Evolutionary conservation across 2,888 invertebrate species (phyloP).

Genomic region (Stenodera caucasica): DNA sequence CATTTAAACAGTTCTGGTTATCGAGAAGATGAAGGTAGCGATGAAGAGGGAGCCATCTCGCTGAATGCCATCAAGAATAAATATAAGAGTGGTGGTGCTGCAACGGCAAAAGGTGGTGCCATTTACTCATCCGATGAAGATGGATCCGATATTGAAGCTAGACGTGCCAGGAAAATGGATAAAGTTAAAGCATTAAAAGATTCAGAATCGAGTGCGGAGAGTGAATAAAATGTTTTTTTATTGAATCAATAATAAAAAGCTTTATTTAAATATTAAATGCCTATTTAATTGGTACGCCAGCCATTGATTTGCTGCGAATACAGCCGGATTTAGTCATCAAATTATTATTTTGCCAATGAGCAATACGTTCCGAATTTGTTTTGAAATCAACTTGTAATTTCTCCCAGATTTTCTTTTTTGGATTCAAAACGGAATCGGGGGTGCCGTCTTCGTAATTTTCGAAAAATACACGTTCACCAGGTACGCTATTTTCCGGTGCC

Average conservation of each 20-base stretch:
- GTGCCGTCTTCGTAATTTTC: constrained; percentile 78
- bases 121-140: constrained; percentile 91
- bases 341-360: constrained; percentile 84
- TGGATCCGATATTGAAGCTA: constrained; percentile 79
- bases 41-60: constrained; percentile 91
- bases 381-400: constrained; percentile 80
- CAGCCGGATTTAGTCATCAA: constrained; percentile 73
- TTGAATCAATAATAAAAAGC: neutral
- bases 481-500: constrained; percentile 73
- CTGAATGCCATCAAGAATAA: constrained; percentile 93
- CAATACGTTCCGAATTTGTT: constrained; percentile 70
- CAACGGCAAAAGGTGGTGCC: constrained; percentile 56
- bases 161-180: constrained; percentile 70
- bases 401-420: constrained; percentile 96
- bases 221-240: constrained; percentile 38
- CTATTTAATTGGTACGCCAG: constrained; percentile 83
- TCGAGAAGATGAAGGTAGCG: constrained; percentile 82
- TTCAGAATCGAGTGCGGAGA: constrained; percentile 63
- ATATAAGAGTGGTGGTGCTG: constrained; percentile 71
- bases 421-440: constrained; percentile 86
- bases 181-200: constrained; percentile 79
- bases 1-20: constrained; percentile 54
- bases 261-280: neutral
- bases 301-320: constrained; percentile 73
- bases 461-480: constrained; percentile 82